Conservation (phyloP, 2,888 invertebrate genomes). For the Cybosia mesomella region DNA sequence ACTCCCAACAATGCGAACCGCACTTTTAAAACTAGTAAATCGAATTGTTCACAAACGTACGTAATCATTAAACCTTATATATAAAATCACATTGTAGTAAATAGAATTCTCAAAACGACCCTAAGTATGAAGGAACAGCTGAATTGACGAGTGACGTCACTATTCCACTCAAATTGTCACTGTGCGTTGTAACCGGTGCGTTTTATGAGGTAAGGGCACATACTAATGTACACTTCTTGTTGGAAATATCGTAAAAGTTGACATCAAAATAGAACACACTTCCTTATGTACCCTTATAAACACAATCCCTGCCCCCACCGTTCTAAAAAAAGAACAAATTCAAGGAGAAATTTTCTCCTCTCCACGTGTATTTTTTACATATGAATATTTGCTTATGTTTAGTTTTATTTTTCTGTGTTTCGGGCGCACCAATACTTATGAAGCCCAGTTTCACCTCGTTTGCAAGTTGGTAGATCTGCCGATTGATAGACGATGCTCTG, state of each 20-base stretch:
- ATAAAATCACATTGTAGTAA: background rate
- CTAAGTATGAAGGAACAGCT: slow-evolving; percentile 15
- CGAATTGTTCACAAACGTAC: too few relatives aligned
- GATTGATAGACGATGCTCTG: too few relatives aligned
- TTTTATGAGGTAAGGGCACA: slow-evolving; percentile 55
- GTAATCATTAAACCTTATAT: background rate
- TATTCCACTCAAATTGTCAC: slow-evolving; percentile 42
- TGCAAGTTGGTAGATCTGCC: too few relatives aligned
- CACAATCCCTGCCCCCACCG: background rate
- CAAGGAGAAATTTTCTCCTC: too few relatives aligned
- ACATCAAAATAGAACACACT: background rate
- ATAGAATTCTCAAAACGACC: background rate
- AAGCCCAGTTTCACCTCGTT: too few relatives aligned
- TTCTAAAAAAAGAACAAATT: background rate
- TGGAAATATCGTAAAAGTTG: background rate
- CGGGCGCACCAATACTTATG: too few relatives aligned
- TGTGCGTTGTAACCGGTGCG: slow-evolving; percentile 51
- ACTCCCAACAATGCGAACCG: too few relatives aligned
- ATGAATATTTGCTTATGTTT: too few relatives aligned
- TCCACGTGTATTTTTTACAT: too few relatives aligned
- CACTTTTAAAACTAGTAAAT: too few relatives aligned
- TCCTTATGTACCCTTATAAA: background rate
- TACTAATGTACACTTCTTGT: slow-evolving; percentile 25
- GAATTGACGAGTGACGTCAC: slow-evolving; percentile 16
- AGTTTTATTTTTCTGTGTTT: too few relatives aligned